phyloP scores from a whole-genome alignment of 2,888 invertebrate species.

The Argyresthia goedartella region DNA sequence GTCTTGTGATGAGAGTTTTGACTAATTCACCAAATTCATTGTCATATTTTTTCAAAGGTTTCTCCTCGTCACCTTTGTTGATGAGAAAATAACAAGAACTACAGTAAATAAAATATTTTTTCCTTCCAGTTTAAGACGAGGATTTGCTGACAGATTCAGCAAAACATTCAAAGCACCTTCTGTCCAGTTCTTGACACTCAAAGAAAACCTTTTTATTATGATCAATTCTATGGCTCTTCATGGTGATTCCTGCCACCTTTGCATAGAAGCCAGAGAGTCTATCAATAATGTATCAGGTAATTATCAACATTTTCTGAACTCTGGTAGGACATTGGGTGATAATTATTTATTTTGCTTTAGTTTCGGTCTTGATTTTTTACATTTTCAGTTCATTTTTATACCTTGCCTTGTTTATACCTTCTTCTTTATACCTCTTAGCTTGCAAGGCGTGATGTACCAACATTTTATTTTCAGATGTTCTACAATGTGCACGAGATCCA shows the following conservation, averaged over 20 bases:
- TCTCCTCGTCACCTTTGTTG: neutral
- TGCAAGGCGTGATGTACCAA: neutral
- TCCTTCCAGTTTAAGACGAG: slow-evolving; percentile 55
- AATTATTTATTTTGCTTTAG: neutral
- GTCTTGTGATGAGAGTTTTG: too few relatives aligned
- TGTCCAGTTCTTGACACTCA: slow-evolving; percentile 78
- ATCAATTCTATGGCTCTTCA: slow-evolving; percentile 98
- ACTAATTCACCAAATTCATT: neutral
- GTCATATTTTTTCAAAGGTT: neutral
- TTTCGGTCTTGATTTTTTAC: neutral
- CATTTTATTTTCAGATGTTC: slow-evolving; percentile 27
- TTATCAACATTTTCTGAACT: neutral
- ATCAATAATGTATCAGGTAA: slow-evolving; percentile 75
- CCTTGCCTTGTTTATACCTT: too few relatives aligned
- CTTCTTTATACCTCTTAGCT: too few relatives aligned
- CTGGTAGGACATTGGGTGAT: neutral
- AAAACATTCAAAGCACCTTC: slow-evolving; percentile 79
- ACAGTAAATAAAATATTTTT: neutral
- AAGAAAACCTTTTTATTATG: slow-evolving; percentile 87
- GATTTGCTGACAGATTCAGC: slow-evolving; percentile 77
- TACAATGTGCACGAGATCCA: slow-evolving; percentile 32
- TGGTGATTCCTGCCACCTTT: slow-evolving; percentile 91
- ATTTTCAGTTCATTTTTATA: too few relatives aligned
- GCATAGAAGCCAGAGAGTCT: slow-evolving; percentile 79
- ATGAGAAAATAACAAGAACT: neutral